phyloP scores from a whole-genome alignment of 1,140 invertebrate species.

The Physella acuta region DNA sequence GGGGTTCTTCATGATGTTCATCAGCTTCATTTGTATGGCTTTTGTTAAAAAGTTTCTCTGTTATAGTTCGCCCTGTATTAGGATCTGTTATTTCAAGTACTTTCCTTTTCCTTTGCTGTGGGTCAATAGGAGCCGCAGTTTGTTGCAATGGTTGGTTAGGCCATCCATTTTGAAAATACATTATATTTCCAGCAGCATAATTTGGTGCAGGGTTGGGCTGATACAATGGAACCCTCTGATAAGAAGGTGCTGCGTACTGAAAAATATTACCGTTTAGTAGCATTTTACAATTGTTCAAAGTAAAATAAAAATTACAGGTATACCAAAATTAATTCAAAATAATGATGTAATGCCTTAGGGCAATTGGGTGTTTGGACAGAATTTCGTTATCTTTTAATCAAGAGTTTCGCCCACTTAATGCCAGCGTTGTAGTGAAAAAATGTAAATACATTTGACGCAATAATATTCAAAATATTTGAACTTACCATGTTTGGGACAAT shows the following conservation, averaged over 20 bases:
- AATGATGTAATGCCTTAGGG: too few species aligned
- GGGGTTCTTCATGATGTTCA: conserved; percentile 4
- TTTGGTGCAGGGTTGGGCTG: not conserved
- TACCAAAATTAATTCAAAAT: too few species aligned
- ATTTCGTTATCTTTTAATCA: too few species aligned
- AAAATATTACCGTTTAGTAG: too few species aligned
- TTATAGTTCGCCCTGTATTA: conserved; percentile 7
- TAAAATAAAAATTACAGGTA: too few species aligned
- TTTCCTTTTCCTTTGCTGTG: not conserved
- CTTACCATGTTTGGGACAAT: conserved; percentile 12
- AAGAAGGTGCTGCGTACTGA: too few species aligned
- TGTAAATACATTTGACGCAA: too few species aligned
- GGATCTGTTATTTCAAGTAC: conserved; percentile 15
- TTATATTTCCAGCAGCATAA: not conserved
- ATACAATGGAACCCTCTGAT: not conserved
- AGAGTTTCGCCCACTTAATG: too few species aligned
- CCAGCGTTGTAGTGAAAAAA: too few species aligned
- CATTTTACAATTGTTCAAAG: too few species aligned
- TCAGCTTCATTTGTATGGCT: not conserved
- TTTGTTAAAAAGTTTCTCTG: not conserved
- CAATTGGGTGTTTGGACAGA: too few species aligned
- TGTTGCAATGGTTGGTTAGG: not conserved
- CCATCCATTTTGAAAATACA: conserved; percentile 16
- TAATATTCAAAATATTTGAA: too few species aligned
- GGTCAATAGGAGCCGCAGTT: not conserved